These are phyloP conservation scores for Gymnocypris eckloni DNA, from an alignment of 2,797 vertebrate genomes.

Conservation along the genomic window DNA sequence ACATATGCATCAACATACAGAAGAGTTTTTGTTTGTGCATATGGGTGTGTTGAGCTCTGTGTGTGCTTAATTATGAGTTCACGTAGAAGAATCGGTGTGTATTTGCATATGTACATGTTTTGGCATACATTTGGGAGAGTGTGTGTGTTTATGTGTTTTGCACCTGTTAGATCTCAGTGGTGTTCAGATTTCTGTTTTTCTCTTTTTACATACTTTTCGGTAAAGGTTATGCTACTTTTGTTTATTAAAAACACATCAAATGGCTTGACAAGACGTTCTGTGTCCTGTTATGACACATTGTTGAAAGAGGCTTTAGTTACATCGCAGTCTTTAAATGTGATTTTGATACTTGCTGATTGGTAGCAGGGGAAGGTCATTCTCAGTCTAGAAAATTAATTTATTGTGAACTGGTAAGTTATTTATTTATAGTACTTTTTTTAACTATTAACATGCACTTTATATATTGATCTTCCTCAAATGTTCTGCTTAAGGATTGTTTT, in stretches of 20 bases:
- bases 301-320: neutral
- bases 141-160: conserved; percentile 28
- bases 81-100: conserved; percentile 19
- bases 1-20: conserved; percentile 45
- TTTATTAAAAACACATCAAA: neutral
- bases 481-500: neutral
- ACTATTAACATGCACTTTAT: neutral
- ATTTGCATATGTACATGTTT: conserved; percentile 31
- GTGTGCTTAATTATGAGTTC: conserved; percentile 5
- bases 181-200: conserved; percentile 38
- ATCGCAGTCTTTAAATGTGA: neutral
- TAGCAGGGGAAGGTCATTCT: neutral
- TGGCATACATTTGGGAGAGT: conserved; percentile 25
- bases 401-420: neutral
- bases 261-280: neutral
- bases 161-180: conserved; percentile 48
- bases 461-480: neutral
- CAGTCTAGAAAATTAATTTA: neutral
- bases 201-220: neutral
- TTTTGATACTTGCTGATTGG: neutral
- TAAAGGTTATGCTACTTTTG: neutral
- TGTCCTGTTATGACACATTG: neutral
- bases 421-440: neutral
- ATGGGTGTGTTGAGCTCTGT: conserved; percentile 4
- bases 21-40: conserved; percentile 36